Base-by-base conservation (phyloP, 2,113 vertebrate species). In the Prolemur simus region DNA sequence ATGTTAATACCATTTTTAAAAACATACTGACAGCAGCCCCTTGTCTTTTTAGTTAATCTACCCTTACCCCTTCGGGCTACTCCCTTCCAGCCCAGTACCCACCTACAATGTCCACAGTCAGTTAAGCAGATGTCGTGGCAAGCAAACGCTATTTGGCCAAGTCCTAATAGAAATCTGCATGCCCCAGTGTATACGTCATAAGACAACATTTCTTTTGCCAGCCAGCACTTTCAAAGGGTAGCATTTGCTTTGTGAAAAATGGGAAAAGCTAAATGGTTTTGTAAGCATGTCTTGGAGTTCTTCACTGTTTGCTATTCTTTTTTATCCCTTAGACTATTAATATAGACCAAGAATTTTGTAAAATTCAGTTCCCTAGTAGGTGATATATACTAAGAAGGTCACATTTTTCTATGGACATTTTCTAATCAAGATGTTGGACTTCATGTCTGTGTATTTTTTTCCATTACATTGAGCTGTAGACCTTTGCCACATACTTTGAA, bases 161-260 rank as follows among this genome's bases (percentile, higher is more conserved):
- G 4, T 82, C 80, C 32, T 56, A 47, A 52, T 29, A 69, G 73
- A 82, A 91, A 91, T 68, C 45, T 68, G 83, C 25, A 71, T n/a
- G 49, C 8, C 9, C 63, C 34, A 56, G 71, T 52, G 56, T 69
- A 68, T 29, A 80, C 58, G 80, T 85, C 45, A 17, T 63, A 88
- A 63, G 68, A 68, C 8, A 76, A 58, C 58, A 74, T 69, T 92
- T 94, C 45, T 87, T 95, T 90, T 92, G 39, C 45, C 66, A 96
- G 45, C 37, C 23, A 78, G 21, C 39, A 42, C 47, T 88, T 91
- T 74, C 63, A 83, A 83, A 95, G 47, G 91, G 42, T 47, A 52
- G 42, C 86, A 92, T 93, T 94, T 93, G 73, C 86, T 93, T 68
- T 78, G n/a, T 9, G n/a, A 87, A 92, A 86, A 58, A 54, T 49